Conservation (phyloP, 2,797 vertebrate species). For the Thripadectes ignobilis region DNA sequence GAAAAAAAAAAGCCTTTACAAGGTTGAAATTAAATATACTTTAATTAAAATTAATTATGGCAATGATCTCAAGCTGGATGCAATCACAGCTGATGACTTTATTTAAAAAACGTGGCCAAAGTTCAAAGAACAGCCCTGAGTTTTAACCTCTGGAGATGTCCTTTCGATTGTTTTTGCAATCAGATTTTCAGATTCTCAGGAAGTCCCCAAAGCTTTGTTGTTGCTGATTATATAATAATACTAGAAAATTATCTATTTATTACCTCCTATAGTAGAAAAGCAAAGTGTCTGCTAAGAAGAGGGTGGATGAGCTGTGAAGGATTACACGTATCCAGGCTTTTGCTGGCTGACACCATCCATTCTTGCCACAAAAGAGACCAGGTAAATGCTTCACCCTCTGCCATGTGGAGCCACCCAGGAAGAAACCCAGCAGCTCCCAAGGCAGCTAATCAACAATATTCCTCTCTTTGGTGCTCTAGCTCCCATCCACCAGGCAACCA, state of each 20-base stretch:
- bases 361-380: rapidly evolving
- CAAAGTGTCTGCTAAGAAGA: neutral
- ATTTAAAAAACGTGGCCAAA: neutral
- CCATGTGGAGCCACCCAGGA: neutral
- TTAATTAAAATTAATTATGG: conserved; percentile 4
- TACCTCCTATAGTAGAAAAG: neutral
- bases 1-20: neutral
- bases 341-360: neutral
- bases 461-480: neutral
- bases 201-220: neutral
- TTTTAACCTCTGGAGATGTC: neutral
- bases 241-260: neutral
- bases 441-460: neutral
- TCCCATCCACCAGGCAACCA: rapidly evolving
- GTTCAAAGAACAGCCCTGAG: neutral
- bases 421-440: neutral
- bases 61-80: neutral
- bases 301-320: neutral
- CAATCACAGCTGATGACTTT: neutral
- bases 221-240: neutral
- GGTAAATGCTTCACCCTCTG: neutral
- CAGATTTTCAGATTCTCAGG: neutral
- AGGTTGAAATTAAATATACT: neutral
- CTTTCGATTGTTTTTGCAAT: neutral
- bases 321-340: neutral